Evolutionary conservation across 2,888 invertebrate genomes (phyloP), one percentile per base, ranked within the genome.

Genomic region (Tipula confusa): DNA sequence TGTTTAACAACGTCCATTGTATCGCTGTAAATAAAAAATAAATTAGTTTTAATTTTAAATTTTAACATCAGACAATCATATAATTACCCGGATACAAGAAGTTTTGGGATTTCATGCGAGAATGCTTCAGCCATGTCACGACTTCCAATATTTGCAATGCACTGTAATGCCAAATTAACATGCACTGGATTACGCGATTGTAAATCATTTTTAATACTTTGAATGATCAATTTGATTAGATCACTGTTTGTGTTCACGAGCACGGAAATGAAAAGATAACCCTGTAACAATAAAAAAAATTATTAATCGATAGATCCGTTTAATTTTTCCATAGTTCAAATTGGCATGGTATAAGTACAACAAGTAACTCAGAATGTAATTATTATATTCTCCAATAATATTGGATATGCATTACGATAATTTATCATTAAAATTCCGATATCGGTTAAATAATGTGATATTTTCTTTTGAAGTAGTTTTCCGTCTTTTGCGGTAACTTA

Each of bases 61-160:
- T 79, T 38, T 43, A 24, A 81, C 36, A 36, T 15, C 7, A 15
- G 64, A n/a, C n/a, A n/a, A n/a, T n/a, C 2, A n/a, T 7, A 80
- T 84, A 15, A 84, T 31, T 91, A 95, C 95, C 98, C 99, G 84
- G 99, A 99, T 43, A 99, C 98, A 85, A 99, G 93, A 83, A 99
- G 92, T 90, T 98, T 98, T 85, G 99, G 99, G 89, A 99, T 98
- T 90, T 99, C 99, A 87, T 95, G 96, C 83, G 97, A 97, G 91
- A 99, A 98, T 81, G 98, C 98, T 90, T 99, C 99, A n/a, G 98
- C 99, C 99, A 99, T 99, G 89, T 99, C 99, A 88, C 97, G 95
- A 89, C 98, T 98, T 84, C 99, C 99, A 89, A 99, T 99, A 90
- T 99, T 99, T 83, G 99, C 99, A 88, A 99, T 99, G 90, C 99